Base-by-base conservation (phyloP, 2,797 vertebrate genomes). In the Sternarchorhynchus goeldii region DNA sequence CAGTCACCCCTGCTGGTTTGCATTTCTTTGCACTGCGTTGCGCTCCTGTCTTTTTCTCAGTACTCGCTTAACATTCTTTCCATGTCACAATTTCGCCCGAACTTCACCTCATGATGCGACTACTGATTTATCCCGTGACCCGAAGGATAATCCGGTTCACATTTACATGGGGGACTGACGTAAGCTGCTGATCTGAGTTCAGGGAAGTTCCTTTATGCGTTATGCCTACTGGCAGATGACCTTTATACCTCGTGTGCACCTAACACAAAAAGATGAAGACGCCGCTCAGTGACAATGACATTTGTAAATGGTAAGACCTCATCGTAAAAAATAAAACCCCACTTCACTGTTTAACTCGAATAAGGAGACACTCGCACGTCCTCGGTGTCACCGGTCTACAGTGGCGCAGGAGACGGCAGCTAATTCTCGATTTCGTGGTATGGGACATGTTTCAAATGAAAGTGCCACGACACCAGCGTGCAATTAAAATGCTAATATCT, bases 291-390 rank as follows among this genome's bases (percentile, higher is more conserved):
- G 58, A 65, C 59, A 64, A 17, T 25, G 16, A 21, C 66, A 76
- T 76, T 76, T 76, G 73, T 80, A 75, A 63, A 63, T 39, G 59
- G 34, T 56, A 41, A 70, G 75, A 21, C 59, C 41, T 45, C 57
- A 45, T 36, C 32, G 20, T 4, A 45, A 75, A 58, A 69, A 64
- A 60, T 45, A 62, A 53, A 29, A 45, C 55, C 31, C n/a, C 20
- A 29, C 50, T 34, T 74, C 71, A 68, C 53, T 14, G 25, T 59
- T 53, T 21, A 39, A n/a, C 36, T 65, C 21, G 41, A 17, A 21
- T 56, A 34, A 69, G 17, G 34, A 5, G 69, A 71, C 21, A 29
- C 32, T 71, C 31, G 5, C 31, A 58, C 21, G 20, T 56, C 18
- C 67, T 71, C 69, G 10, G 69, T 31, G 32, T 58, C 12, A 6